Evolutionary conservation across 2,888 invertebrate species (phyloP).

Genomic region (Tiliacea aurago): DNA sequence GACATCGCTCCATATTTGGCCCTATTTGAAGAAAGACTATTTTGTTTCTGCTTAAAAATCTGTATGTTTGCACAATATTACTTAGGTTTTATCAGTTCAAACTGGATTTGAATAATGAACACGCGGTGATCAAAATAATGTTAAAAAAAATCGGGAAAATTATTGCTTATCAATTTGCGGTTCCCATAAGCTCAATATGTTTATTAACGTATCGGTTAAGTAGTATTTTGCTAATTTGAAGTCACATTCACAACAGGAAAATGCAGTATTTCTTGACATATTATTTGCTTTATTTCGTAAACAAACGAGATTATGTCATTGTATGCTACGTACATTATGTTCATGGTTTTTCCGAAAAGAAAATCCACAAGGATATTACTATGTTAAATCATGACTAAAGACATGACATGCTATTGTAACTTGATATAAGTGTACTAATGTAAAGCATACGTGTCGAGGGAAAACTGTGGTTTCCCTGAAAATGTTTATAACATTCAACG

Average conservation of each 20-base stretch:
- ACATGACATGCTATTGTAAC: constrained; percentile 10
- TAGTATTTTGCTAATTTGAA: constrained; percentile 25
- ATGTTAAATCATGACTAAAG: constrained; percentile 1
- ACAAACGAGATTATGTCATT: constrained; percentile 19
- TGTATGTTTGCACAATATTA: constrained; percentile 14
- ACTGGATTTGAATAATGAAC: background rate
- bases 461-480: constrained; percentile 52
- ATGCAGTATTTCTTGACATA: constrained; percentile 1
- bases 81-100: background rate
- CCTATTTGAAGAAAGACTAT: constrained; percentile 20
- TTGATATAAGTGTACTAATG: constrained; percentile 31
- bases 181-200: constrained; percentile 1
- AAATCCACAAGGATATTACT: constrained; percentile 27
- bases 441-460: background rate
- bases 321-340: background rate
- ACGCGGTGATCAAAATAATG: background rate
- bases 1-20: constrained; percentile 46
- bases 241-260: constrained; percentile 16
- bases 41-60: constrained; percentile 4
- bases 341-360: constrained; percentile 35
- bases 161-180: constrained; percentile 28
- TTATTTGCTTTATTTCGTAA: constrained; percentile 24
- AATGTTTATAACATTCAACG: constrained; percentile 27
- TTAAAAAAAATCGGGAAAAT: constrained; percentile 4
- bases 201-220: constrained; percentile 25